phyloP scores from a whole-genome alignment of 2,797 vertebrate genomes.

The Eulemur albifrons region DNA sequence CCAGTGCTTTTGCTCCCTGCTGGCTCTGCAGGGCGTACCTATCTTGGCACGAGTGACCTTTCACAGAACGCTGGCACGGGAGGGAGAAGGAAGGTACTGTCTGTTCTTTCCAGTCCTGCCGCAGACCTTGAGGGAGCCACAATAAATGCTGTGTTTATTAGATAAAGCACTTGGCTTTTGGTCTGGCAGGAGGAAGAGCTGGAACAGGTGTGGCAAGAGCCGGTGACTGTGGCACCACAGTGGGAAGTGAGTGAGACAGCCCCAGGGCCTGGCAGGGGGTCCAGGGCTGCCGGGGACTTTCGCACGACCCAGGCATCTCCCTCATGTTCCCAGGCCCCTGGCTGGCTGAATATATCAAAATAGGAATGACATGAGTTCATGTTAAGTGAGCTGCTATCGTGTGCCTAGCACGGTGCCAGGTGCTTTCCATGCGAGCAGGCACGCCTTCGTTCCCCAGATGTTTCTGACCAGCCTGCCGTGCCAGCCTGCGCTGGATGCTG shows the following conservation, averaged over 20 bases:
- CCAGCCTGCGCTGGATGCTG: not conserved
- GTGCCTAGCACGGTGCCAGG: not conserved
- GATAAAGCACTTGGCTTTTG: constrained; percentile 65
- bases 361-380: not conserved
- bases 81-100: constrained; percentile 37
- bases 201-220: constrained; percentile 57
- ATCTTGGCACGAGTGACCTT: constrained; percentile 14
- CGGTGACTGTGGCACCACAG: not conserved
- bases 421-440: not conserved
- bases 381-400: not conserved
- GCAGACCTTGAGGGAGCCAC: constrained; percentile 46
- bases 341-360: not conserved
- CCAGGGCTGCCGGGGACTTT: not conserved
- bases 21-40: not conserved
- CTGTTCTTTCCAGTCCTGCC: constrained; percentile 41
- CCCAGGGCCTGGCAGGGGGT: not conserved
- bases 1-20: fast-evolving
- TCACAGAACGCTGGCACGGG: not conserved
- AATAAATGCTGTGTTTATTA: constrained; percentile 68
- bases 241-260: not conserved
- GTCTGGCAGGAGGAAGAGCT: constrained; percentile 53
- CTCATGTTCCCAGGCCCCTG: not conserved
- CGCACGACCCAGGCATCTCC: not conserved
- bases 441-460: not conserved
- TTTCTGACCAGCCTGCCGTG: not conserved